Percentiles rank a stretch among this genome's conserved stretches.
Evolutionary conservation across 2,113 vertebrate genomes (phyloP).

Genomic region (Psilopogon haemacephalus): DNA sequence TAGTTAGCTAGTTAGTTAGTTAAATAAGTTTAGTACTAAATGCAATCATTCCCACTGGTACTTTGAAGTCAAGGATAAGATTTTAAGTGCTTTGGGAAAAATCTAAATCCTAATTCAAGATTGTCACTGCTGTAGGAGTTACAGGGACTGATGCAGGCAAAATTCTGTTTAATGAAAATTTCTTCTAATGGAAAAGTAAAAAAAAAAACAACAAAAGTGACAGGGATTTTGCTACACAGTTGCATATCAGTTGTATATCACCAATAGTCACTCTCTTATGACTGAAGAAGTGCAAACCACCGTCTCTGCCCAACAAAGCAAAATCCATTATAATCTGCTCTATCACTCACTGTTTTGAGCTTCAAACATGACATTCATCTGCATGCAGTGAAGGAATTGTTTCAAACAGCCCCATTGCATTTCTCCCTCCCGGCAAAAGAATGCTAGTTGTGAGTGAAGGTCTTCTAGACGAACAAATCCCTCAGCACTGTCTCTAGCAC

Average conservation of each 20-base stretch:
- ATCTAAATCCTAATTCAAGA: not conserved
- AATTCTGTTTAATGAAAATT: not conserved
- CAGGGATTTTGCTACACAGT: not conserved
- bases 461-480: slow-evolving; percentile 5
- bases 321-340: not conserved
- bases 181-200: not conserved
- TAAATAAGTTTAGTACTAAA: slow-evolving; percentile 34
- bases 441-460: not conserved
- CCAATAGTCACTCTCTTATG: not conserved
- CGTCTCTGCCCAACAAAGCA: not conserved
- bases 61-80: not conserved
- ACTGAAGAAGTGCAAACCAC: not conserved
- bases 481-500: not conserved
- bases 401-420: not conserved
- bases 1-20: not conserved
- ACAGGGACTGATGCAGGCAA: not conserved
- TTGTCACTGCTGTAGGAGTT: not conserved
- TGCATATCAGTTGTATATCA: not conserved
- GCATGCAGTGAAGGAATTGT: not conserved
- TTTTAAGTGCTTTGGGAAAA: not conserved
- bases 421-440: not conserved
- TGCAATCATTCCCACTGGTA: slow-evolving; percentile 37
- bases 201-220: not conserved
- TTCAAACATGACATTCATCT: not conserved
- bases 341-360: not conserved